Evolutionary conservation across 2,113 vertebrate species (phyloP).

Genomic region (Plectropomus leopardus): DNA sequence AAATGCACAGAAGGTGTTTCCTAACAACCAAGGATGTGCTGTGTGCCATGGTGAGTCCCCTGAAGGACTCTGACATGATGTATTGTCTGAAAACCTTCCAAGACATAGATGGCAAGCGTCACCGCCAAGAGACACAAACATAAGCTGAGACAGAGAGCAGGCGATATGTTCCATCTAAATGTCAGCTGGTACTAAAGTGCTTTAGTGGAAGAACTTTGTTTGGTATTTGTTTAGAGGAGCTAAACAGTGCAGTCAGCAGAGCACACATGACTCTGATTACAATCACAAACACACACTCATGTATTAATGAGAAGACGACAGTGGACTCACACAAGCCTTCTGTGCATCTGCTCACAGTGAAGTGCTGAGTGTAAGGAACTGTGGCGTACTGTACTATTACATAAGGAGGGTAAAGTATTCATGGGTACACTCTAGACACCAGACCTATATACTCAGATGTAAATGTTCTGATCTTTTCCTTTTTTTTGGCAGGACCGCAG

Average conservation of each 20-base stretch:
- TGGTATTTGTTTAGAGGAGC: not conserved
- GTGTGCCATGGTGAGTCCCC: not conserved
- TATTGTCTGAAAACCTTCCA: slow-evolving; percentile 10
- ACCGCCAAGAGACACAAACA: not conserved
- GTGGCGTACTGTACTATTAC: slow-evolving; percentile 18
- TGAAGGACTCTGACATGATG: not conserved
- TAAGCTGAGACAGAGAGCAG: not conserved
- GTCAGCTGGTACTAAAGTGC: slow-evolving; percentile 35
- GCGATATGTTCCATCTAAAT: slow-evolving; percentile 28
- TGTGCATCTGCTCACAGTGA: too few relatives aligned
- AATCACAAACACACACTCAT: slow-evolving; percentile 42
- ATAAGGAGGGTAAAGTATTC: slow-evolving; percentile 56
- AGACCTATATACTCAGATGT: slow-evolving; percentile 22
- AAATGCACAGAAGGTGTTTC: not conserved
- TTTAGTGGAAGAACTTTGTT: slow-evolving; percentile 55
- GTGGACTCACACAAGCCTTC: slow-evolving; percentile 34
- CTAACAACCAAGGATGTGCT: not conserved
- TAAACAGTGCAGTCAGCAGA: not conserved
- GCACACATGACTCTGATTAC: slow-evolving; percentile 23
- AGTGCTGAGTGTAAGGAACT: slow-evolving; percentile 11
- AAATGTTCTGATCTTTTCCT: not conserved
- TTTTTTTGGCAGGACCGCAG: too few relatives aligned
- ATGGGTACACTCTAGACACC: slow-evolving; percentile 31
- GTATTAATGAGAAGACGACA: slow-evolving; percentile 49
- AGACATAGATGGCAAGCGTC: slow-evolving; percentile 1